Conservation (phyloP, 2,797 vertebrate species). For the Sternarchorhynchus goeldii region DNA sequence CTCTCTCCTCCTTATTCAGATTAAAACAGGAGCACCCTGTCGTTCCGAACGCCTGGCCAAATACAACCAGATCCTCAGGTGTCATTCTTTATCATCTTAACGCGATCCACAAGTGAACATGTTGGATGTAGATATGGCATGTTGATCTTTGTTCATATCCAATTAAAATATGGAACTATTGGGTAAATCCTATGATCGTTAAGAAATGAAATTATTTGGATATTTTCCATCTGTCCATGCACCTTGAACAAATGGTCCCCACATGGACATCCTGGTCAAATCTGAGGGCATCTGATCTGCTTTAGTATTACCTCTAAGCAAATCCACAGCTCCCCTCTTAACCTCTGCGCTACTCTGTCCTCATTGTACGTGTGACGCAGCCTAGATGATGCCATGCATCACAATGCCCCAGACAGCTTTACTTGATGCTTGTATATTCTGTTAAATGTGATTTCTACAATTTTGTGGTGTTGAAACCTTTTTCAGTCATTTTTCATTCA, state of each 20-base stretch:
- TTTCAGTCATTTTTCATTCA: no score
- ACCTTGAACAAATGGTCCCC: no score
- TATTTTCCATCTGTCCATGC: neutral
- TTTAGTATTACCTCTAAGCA: neutral
- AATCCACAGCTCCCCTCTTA: neutral
- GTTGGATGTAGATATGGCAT: neutral
- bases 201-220: neutral
- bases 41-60: conserved; percentile 95
- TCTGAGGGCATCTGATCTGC: neutral
- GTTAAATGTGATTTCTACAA: no score
- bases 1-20: conserved; percentile 71
- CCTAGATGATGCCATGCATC: no score
- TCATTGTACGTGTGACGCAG: no score
- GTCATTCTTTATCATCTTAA: neutral
- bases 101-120: neutral
- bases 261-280: neutral
- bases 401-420: no score
- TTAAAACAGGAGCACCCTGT: conserved; percentile 96
- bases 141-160: neutral
- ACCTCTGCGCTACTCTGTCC: no score
- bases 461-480: no score
- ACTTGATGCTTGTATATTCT: no score
- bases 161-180: no score
- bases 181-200: no score
- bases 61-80: conserved; percentile 97